Evolutionary conservation across 2,113 vertebrate species (phyloP).

Genomic region (Syrmaticus mikado): DNA sequence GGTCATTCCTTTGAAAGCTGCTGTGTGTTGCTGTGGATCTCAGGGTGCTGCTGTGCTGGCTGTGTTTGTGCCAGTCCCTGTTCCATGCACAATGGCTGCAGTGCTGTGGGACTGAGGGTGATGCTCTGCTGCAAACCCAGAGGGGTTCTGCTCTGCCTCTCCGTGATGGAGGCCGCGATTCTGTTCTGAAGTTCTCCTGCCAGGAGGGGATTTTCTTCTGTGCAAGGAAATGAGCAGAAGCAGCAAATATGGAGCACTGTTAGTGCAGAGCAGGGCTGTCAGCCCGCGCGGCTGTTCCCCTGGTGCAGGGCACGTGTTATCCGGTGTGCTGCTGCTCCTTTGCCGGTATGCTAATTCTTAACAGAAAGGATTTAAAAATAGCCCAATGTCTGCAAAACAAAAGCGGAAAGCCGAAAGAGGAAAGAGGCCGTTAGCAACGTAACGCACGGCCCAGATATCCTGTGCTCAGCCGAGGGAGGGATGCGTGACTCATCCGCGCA

Average conservation of each 20-base stretch:
- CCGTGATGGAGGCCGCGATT: neutral
- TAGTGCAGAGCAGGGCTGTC: neutral
- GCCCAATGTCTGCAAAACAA: neutral
- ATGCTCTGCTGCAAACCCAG: neutral
- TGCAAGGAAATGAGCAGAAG: neutral
- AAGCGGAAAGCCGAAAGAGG: conserved; percentile 29
- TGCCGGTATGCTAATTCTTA: conserved; percentile 17
- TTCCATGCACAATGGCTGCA: neutral
- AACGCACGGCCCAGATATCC: neutral
- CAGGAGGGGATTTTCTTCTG: neutral
- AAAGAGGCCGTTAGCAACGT: neutral
- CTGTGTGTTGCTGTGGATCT: rapidly evolving
- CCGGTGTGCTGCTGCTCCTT: neutral
- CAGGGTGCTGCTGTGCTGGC: rapidly evolving
- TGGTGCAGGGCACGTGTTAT: conserved; percentile 39
- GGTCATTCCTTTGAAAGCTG: neutral
- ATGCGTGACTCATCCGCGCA: neutral
- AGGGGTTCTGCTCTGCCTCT: neutral
- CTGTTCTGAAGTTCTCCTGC: neutral
- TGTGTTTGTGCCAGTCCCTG: neutral
- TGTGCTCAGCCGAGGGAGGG: neutral
- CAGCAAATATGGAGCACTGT: neutral
- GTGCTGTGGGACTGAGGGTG: neutral
- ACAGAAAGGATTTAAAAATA: conserved; percentile 57
- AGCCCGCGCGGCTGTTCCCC: neutral